Conservation (phyloP, 2,113 vertebrate species). For the Percopsis transmontana region DNA sequence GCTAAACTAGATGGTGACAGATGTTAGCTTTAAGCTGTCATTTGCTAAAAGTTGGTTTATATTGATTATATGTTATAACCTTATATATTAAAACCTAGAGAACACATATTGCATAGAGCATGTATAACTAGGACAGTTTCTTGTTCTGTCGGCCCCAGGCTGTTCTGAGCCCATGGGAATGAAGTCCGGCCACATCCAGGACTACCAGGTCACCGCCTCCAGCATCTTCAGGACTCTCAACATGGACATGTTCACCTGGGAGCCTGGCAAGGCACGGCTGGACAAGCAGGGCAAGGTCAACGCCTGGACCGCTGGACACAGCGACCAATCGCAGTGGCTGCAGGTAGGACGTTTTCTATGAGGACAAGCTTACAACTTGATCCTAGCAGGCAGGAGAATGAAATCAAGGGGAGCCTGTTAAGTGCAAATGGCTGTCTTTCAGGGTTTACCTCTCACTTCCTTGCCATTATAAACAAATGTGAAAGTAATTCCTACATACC, state of each 20-base stretch:
- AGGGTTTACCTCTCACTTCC: no score
- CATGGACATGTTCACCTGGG: constrained; percentile 99
- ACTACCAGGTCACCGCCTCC: constrained; percentile 94
- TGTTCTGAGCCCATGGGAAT: constrained; percentile 97
- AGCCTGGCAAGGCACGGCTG: constrained; percentile 94
- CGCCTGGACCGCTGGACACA: constrained; percentile 96
- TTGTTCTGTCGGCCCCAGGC: constrained; percentile 74
- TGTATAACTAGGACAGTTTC: neutral
- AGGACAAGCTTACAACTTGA: no score
- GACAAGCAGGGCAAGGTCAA: constrained; percentile 99
- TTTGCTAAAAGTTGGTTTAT: no score
- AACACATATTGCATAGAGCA: neutral
- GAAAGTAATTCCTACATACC: no score
- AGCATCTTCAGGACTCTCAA: constrained; percentile 96
- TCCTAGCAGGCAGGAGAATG: no score
- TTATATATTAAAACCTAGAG: neutral
- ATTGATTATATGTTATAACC: neutral
- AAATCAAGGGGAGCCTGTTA: no score
- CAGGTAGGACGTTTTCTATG: constrained; percentile 81
- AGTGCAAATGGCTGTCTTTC: no score
- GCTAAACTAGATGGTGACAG: no score
- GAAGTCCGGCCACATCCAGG: constrained; percentile 97
- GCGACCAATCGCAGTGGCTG: constrained; percentile 96
- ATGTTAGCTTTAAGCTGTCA: no score
- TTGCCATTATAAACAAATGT: no score